These are phyloP conservation scores for Cynaeus angustus DNA, from an alignment of 2,888 invertebrate species.

Conservation along the genomic window DNA sequence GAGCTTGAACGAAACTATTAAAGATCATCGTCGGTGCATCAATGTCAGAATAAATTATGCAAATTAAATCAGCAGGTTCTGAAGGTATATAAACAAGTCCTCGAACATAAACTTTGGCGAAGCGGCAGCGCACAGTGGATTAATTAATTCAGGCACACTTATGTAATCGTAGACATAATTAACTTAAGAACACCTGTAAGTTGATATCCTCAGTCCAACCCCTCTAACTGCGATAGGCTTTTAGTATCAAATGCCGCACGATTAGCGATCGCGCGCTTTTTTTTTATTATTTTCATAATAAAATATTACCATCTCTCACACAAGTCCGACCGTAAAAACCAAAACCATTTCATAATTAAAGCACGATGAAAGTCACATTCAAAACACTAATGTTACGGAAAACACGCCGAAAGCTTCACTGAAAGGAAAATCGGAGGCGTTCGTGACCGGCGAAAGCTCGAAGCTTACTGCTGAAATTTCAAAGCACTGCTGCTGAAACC, in stretches of 20 bases:
- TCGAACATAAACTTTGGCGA: conserved; percentile 23
- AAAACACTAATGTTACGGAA: conserved; percentile 14
- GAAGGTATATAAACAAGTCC: conserved; percentile 28
- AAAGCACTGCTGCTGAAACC: conserved; percentile 61
- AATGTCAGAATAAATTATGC: conserved; percentile 21
- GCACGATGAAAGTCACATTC: conserved; percentile 32
- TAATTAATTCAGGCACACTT: conserved; percentile 30
- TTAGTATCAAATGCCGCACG: too few relatives aligned
- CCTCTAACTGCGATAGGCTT: too few relatives aligned
- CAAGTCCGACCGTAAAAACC: neutral
- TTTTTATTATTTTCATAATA: neutral
- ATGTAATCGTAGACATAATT: conserved; percentile 32
- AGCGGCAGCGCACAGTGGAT: conserved; percentile 17
- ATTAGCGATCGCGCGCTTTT: too few relatives aligned
- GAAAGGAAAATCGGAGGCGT: conserved; percentile 51
- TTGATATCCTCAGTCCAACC: conserved; percentile 6
- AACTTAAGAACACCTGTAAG: conserved; percentile 32
- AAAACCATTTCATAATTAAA: conserved; percentile 24
- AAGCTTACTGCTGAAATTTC: conserved; percentile 65
- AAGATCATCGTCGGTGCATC: conserved; percentile 6
- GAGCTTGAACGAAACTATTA: neutral
- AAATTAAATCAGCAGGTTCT: conserved; percentile 33
- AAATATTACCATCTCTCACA: conserved; percentile 30
- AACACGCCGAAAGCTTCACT: conserved; percentile 46
- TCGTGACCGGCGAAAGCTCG: conserved; percentile 62